Base-by-base conservation (phyloP, 2,888 invertebrate genomes). In the Priocnemis perturbator region DNA sequence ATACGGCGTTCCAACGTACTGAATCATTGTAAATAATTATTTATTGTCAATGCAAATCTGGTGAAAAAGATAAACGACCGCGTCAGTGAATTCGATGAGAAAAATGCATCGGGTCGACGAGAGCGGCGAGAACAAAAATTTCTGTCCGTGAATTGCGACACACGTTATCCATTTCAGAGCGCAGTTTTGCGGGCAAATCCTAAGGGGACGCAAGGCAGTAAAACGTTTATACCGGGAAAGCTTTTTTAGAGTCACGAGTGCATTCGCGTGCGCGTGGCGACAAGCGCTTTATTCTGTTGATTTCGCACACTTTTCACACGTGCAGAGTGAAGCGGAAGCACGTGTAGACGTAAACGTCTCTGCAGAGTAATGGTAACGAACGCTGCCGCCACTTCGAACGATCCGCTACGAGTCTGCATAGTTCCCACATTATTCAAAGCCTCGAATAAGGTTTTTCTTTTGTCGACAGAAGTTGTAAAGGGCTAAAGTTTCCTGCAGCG, bases 221-320 rank as follows among this genome's bases (percentile, higher is more conserved):
- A 37, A 59, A 47, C 69, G 72, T 74, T 78, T 76, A 72, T 73
- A 73, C 66, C 76, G 66, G 70, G 68, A 70, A 67, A 78, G 72
- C 70, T 70, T 76, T 78, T 78, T 76, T 74, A 72, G 59, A 64
- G 65, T 37, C 71, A 20, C 2, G 26, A 45, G 53, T 11, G 55
- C 47, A 47, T 64, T 55, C 45, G 45, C 26, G 45, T 58, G 23
- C 30, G 50, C 52, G 65, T 67, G 68, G 69, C 69, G 78, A 71
- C 73, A 74, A 69, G 64, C 76, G 68, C 74, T 78, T 76, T 78
- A 78, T 78, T 78, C 71, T 67, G 71, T 65, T 74, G 78, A 78
- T 78, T 78, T 69, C 69, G 69, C 64, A 57, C 69, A 69, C 71
- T 78, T 75, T 78, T 78, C 71, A 71, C 76, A 56, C 67, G 47